Evolutionary conservation across 1,140 invertebrate genomes (phyloP), one percentile per base, ranked within the genome.

Genomic region (Platyura marginata): DNA sequence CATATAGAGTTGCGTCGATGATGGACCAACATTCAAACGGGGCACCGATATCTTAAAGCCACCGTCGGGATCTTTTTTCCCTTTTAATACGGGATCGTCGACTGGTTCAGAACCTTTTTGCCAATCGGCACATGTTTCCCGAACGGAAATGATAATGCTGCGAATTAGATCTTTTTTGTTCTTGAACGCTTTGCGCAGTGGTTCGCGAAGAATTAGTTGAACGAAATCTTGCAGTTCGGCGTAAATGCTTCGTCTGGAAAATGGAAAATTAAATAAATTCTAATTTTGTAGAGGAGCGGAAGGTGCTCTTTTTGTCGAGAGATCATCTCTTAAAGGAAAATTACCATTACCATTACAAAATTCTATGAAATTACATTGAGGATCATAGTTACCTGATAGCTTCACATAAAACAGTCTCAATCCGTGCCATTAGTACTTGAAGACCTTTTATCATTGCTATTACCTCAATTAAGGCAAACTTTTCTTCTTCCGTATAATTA

Each of bases 361-460:
- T n/a, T n/a, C n/a, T n/a, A n/a, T n/a, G n/a, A n/a, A n/a, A n/a
- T n/a, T n/a, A n/a, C n/a, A n/a, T n/a, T n/a, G n/a, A n/a, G n/a
- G n/a, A n/a, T n/a, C n/a, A n/a, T n/a, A n/a, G n/a, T n/a, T n/a
- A n/a, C n/a, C n/a, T 67, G 34, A 98, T 97, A 0, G 94, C 90
- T 62, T 97, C 92, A 23, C 89, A 89, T 57, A 98, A 93, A 1
- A 96, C 89, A 0, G 90, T 91, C 68, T 98, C 95, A 79, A 98
- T 97, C 38, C 93, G 70, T 4, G 90, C 82, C 87, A 99, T 93
- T 33, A 98, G 64, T 23, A 95, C 86, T 66, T 99, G 95, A 8
- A 99, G 69, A 2, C 94, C 93, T 69, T 98, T 99, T 49, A 98
- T 96, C 93, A 98, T 98, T 1, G 94, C 91, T 50, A 98, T 96